Evolutionary conservation across 2,888 invertebrate genomes (phyloP).

Genomic region (Peribatodes rhomboidaria): DNA sequence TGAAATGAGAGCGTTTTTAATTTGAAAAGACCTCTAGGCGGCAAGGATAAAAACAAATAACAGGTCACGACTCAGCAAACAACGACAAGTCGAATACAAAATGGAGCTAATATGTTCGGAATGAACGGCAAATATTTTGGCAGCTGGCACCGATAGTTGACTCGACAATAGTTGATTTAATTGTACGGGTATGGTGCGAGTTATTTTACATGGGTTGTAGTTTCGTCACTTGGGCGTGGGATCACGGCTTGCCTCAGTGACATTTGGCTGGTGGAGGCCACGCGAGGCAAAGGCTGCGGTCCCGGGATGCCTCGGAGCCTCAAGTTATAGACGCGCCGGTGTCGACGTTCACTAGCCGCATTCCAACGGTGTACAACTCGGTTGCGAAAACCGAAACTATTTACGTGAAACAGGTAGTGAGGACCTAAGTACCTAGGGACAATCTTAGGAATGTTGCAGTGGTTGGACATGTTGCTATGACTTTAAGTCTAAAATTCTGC

Average conservation of each 20-base stretch:
- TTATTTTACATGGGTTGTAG: slow-evolving; percentile 41
- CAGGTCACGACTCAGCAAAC: slow-evolving; percentile 51
- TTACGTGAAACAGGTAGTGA: slow-evolving; percentile 45
- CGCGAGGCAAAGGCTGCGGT: slow-evolving; percentile 60
- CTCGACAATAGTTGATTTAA: slow-evolving; percentile 49
- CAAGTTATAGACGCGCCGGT: slow-evolving; percentile 56
- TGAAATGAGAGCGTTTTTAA: slow-evolving; percentile 26
- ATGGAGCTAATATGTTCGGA: slow-evolving; percentile 56
- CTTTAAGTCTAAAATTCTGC: not conserved
- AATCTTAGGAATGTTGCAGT: slow-evolving; percentile 29
- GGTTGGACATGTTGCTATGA: slow-evolving; percentile 10
- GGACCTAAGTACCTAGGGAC: slow-evolving; percentile 31
- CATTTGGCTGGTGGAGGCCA: slow-evolving; percentile 69
- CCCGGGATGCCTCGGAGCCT: slow-evolving; percentile 64
- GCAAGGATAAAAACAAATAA: slow-evolving; percentile 40
- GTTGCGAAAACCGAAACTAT: slow-evolving; percentile 69
- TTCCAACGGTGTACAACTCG: slow-evolving; percentile 62
- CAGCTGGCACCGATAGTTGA: slow-evolving; percentile 60
- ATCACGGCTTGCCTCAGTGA: slow-evolving; percentile 75
- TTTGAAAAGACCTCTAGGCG: slow-evolving; percentile 32
- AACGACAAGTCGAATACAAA: slow-evolving; percentile 58
- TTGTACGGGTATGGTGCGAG: slow-evolving; percentile 39
- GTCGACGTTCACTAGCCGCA: slow-evolving; percentile 78
- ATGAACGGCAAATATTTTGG: slow-evolving; percentile 62
- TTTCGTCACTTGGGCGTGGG: slow-evolving; percentile 54